Base-by-base conservation (phyloP, 2,113 vertebrate species). In the Oryzias melastigma region DNA sequence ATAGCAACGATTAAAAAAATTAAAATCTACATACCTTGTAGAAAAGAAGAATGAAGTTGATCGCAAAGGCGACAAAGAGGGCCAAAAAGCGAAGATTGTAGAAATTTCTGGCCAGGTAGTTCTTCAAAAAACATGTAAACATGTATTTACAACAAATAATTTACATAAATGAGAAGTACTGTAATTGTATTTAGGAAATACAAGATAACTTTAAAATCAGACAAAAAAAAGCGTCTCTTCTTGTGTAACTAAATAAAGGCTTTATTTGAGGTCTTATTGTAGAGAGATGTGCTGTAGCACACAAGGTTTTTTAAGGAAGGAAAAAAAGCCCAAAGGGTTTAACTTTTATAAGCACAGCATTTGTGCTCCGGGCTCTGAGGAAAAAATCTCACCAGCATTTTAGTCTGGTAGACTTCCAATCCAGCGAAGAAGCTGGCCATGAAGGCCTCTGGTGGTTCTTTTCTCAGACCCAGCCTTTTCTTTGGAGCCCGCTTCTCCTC, bases 11-110 rank as follows among this genome's bases (percentile, higher is more conserved):
- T 12, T 35, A 3, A 35, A 35, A 15, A 44, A 14, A 20, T n/a
- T 17, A 13, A 47, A 22, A 22, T 22, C 2, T 22, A 4, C 76
- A 92, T 93, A 99, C 97, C 94, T 98, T 99, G 81, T 99, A 99
- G 90, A 99, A 99, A 14, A 99, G 95, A 67, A 99, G 94, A 85
- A 99, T 99, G 80, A 99, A 99, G 89, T 99, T 99, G 92, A 99
- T 99, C 41, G 97, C 96, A 78, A 99, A 99, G 58, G 96, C 95
- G 57, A 98, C 95, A 81, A 99, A 98, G 53, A 98, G 91, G 71
- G 97, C 97, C 82, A 99, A 90, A 82, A 99, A 95, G 53, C 97
- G 92, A 75, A 99, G 92, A 80, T 98, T 99, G 92, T 99, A 99
- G 92, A 99, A 99, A 90, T 99, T 98, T 87, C 96, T 94, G 71